These are phyloP conservation scores for Scolopax rusticola DNA, from an alignment of 2,797 vertebrate species.

Conservation along the genomic window DNA sequence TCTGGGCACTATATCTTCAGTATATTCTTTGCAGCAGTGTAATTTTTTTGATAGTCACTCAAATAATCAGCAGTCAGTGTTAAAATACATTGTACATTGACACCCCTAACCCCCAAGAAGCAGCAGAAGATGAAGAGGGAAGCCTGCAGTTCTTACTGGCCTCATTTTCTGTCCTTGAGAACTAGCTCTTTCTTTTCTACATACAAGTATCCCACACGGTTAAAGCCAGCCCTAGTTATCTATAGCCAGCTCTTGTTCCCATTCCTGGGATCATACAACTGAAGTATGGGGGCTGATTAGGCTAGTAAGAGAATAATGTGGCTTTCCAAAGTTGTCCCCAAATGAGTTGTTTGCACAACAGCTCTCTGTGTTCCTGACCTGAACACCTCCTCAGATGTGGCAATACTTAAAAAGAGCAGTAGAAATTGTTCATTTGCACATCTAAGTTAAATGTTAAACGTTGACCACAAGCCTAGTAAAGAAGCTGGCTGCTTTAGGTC, in stretches of 20 bases:
- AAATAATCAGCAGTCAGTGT: slow-evolving; percentile 64
- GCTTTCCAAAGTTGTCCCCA: slow-evolving; percentile 18
- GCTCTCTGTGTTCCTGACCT: background rate
- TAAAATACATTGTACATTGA: slow-evolving; percentile 53
- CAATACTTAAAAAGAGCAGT: slow-evolving; percentile 1
- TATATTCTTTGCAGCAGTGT: slow-evolving; percentile 58
- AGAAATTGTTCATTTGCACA: slow-evolving; percentile 21
- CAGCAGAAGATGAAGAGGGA: slow-evolving; percentile 47
- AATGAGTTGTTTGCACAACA: slow-evolving; percentile 2
- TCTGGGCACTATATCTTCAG: slow-evolving; percentile 66
- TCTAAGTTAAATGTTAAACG: background rate
- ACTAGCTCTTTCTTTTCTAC: slow-evolving; percentile 64
- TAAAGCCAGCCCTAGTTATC: slow-evolving; percentile 25
- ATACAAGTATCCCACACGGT: slow-evolving; percentile 58
- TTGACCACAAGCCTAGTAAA: background rate
- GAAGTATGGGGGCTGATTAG: background rate
- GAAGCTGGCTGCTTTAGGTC: background rate
- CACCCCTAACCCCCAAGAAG: slow-evolving; percentile 45
- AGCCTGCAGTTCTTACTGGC: slow-evolving; percentile 46
- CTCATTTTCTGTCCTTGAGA: slow-evolving; percentile 63
- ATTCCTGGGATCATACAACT: background rate
- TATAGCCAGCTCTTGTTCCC: slow-evolving; percentile 33
- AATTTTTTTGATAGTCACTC: slow-evolving; percentile 68
- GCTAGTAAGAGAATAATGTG: background rate
- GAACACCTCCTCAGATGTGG: background rate